phyloP scores from a whole-genome alignment of 1,140 invertebrate genomes.

The Steinernema feltiae region DNA sequence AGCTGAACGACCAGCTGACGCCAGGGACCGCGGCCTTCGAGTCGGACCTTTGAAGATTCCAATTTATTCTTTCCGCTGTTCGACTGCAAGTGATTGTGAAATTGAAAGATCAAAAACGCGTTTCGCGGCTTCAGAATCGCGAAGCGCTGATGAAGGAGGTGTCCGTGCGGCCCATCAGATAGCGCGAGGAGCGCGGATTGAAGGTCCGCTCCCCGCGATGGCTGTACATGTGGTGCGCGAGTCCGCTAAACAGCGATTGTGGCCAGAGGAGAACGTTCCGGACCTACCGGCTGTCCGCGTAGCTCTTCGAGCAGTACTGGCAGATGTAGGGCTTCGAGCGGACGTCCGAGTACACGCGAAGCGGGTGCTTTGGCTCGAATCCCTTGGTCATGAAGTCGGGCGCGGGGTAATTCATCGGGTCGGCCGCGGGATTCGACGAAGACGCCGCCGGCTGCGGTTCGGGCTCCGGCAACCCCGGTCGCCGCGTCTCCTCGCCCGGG shows the following conservation, averaged over 20 bases:
- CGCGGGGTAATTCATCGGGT: conserved; percentile 42
- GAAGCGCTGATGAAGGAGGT: background rate
- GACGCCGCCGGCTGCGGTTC: background rate
- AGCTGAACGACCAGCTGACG: background rate
- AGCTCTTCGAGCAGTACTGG: conserved; percentile 56
- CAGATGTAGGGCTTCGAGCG: conserved; percentile 57
- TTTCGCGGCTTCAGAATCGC: background rate
- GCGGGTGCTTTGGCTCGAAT: conserved; percentile 52
- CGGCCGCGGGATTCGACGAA: conserved; percentile 31
- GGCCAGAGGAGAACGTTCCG: background rate
- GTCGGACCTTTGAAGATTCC: background rate
- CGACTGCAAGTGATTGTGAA: background rate
- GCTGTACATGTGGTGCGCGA: conserved; percentile 56
- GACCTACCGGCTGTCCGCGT: conserved; percentile 50
- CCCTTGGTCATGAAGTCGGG: conserved; percentile 51
- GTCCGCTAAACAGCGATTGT: conserved; percentile 24
- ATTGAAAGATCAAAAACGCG: background rate
- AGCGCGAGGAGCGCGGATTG: background rate
- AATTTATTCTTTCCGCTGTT: background rate
- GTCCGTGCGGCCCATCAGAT: conserved; percentile 1
- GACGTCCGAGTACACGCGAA: conserved; percentile 51
- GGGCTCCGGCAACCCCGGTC: background rate
- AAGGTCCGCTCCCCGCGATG: conserved; percentile 38
- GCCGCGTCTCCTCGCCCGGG: conserved; percentile 39
- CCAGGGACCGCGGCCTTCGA: background rate